phyloP scores from a whole-genome alignment of 1,140 invertebrate genomes.

The Drosophila pallidifrons region DNA sequence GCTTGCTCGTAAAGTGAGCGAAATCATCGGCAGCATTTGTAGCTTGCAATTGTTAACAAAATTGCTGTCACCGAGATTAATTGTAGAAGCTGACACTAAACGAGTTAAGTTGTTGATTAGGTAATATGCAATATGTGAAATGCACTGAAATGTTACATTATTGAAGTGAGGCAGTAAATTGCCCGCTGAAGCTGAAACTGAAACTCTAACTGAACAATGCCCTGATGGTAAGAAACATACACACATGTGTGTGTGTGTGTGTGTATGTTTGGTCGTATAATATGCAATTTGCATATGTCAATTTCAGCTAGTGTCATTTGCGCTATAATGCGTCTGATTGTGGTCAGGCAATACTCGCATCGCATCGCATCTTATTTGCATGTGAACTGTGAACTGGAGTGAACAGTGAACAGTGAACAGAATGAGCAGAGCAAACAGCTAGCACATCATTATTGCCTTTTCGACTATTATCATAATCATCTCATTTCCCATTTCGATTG shows the following conservation, averaged over 20 bases:
- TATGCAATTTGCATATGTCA: constrained; percentile 5
- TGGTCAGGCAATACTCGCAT: constrained; percentile 3
- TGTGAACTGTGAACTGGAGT: too few species aligned
- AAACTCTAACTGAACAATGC: too few species aligned
- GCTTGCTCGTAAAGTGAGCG: too few species aligned
- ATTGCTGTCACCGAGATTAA: neutral
- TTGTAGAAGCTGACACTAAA: neutral
- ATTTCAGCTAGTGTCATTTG: constrained; percentile 10
- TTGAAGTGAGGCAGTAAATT: too few species aligned
- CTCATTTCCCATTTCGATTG: constrained; percentile 37
- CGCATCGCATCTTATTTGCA: neutral
- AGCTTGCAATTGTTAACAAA: neutral
- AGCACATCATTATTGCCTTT: constrained; percentile 13
- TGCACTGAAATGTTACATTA: too few species aligned
- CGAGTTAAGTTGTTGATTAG: neutral
- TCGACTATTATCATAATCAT: constrained; percentile 18
- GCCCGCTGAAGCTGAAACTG: too few species aligned
- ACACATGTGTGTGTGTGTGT: too few species aligned
- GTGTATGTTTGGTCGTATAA: neutral
- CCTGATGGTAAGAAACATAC: too few species aligned
- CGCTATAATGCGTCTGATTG: constrained; percentile 1
- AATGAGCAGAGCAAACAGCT: neutral
- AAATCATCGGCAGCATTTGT: neutral
- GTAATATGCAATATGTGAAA: neutral
- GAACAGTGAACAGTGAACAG: neutral